A percentile compares a stretch with the other conserved stretches of the same genome.
phyloP scores from a whole-genome alignment of 2,888 invertebrate genomes.

The Tethea ocularis region DNA sequence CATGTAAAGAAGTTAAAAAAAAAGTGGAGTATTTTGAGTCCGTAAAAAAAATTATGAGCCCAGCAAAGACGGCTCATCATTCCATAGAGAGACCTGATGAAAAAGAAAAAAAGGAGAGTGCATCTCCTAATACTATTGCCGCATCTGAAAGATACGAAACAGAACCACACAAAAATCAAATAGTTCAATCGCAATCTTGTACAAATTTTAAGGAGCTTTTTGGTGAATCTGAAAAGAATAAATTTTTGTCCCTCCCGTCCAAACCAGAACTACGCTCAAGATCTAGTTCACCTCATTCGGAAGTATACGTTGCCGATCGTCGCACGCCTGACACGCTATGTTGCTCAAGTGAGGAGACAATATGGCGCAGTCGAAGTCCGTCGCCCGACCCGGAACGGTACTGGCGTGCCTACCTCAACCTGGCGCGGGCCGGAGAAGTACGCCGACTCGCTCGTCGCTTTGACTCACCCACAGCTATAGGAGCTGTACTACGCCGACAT shows the following conservation, averaged over 20 bases:
- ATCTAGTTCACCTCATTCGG: constrained; percentile 82
- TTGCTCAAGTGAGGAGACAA: constrained; percentile 86
- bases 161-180: constrained; percentile 53
- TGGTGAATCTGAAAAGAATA: constrained; percentile 87
- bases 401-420: constrained; percentile 87
- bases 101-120: constrained; percentile 63
- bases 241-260: constrained; percentile 81
- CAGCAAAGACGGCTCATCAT: constrained; percentile 76
- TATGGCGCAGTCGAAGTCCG: constrained; percentile 87
- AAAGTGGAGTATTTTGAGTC: constrained; percentile 93
- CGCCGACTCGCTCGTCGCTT: constrained; percentile 90
- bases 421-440: constrained; percentile 91
- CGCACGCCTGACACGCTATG: constrained; percentile 80
- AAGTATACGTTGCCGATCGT: constrained; percentile 72
- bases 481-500: constrained; percentile 84
- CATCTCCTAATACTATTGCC: constrained; percentile 15
- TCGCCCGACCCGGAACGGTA: constrained; percentile 90
- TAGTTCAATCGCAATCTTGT: constrained; percentile 86
- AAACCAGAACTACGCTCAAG: constrained; percentile 72
- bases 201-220: constrained; percentile 92
- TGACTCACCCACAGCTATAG: constrained; percentile 86
- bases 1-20: constrained; percentile 86
- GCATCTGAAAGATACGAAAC: constrained; percentile 23
- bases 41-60: constrained; percentile 81
- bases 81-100: constrained; percentile 80